Evolutionary conservation across 2,888 invertebrate species (phyloP), one percentile per base, ranked within the genome.

Genomic region (Crossocerus cetratus): DNA sequence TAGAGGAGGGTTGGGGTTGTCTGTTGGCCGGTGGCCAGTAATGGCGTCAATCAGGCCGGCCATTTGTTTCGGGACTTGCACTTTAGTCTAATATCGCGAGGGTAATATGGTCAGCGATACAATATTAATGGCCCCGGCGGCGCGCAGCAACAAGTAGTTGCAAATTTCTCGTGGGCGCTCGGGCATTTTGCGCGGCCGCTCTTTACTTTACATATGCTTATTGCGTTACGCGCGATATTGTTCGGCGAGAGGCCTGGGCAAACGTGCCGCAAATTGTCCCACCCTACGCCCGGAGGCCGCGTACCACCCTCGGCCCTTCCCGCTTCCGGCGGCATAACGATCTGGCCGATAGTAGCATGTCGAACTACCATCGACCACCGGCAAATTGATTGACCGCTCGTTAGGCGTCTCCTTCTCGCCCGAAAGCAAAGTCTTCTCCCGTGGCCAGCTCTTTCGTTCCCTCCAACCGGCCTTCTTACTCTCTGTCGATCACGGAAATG

Each of bases 121-220:
- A 65, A 65, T 32, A 65, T 76, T 65, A 65, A 68, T 72, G 65
- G 11, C 32, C 11, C 3, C 8, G 32, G 53, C 68, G 44, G 68
- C 18, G 63, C 20, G 23, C 49, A 65, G 77, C 77, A 77, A 77
- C 77, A 77, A 77, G 77, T 77, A 65, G 77, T 76, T 76, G 77
- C 66, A 77, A 77, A 72, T 76, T 76, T 69, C 32, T 32, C 64
- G 67, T 62, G 55, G 23, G 62, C 55, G 61, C 22, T 54, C 62
- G 58, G 67, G 60, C 22, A 44, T 69, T 66, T 65, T 16, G 16
- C 49, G 1, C 14, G 49, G 49, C 57, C 58, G 14, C 58, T n/a
- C n/a, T 14, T 21, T 20, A 56, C 43, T 44, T 43, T 44, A 20
- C 18, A n/a, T 57, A 54, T 42, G 43, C 45, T 49, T 49, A 49